Evolutionary conservation across 92 coral and sea anemone species (phyloP), one percentile per base, ranked within the genome.

Genomic region (Phymanthus crucifer): DNA sequence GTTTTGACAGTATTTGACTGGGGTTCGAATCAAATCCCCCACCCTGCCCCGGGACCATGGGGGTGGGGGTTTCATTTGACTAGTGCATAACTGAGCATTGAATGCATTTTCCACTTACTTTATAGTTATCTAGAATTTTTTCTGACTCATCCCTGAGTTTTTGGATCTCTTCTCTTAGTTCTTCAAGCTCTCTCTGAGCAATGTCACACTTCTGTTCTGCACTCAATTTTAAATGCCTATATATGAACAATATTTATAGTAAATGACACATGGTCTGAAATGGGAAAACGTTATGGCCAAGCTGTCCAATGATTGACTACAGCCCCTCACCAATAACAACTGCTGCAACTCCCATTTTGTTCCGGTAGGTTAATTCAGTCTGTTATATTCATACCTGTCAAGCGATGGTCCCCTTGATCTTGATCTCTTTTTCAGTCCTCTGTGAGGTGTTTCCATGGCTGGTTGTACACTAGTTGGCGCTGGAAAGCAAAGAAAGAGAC

Each of bases 161-260:
- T 47, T 96, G 97, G 65, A 96, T 96, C 31, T 96, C 99, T 74
- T 96, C 99, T 81, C 97, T 83, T 16, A 96, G 84, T 85, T 96
- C 99, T 58, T 96, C 99, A 31, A 96, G 90, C 78, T 96, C 99
- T 65, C 99, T 73, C 81, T 90, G 99, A 18, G 99, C 99, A 82
- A 96, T 96, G 78, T 96, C 99, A 91, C 99, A 96, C 73, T 96
- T 96, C 77, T 96, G 99, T 80, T 96, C 99, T 32, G 99, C 99
- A 61, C 78, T 89, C 40, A 96, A 84, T 83, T 96, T 96, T 70
- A 96, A 81, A 74, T 96, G 97, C 80, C 99, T 96, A 17, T n/a
- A 43, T 66, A 34, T n/a, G 35, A 56, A n/a, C 40, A 74, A 32
- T n/a, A 7, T 19, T 10, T 17, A 45, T 14, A 12, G 31, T 74